Percentiles rank a stretch among this genome's conserved stretches.
These are phyloP conservation scores for Neomonachus schauinslandi DNA, from an alignment of 2,113 vertebrate species.

Conservation along the genomic window DNA sequence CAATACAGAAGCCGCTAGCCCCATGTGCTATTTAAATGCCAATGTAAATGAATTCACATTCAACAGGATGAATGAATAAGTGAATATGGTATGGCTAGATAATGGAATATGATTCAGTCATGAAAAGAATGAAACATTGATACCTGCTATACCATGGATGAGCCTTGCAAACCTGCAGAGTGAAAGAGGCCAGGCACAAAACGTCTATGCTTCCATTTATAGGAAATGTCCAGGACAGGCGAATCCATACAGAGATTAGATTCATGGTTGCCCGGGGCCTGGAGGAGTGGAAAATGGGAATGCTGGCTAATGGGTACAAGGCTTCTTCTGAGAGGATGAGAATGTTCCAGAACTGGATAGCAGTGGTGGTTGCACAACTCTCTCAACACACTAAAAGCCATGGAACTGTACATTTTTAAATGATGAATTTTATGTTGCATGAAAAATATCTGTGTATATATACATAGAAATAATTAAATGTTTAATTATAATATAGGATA, in stretches of 20 bases:
- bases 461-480: neutral
- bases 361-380: neutral
- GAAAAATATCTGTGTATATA: neutral
- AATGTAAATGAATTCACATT: neutral
- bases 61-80: neutral
- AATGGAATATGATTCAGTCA: neutral
- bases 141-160: too few species aligned
- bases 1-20: neutral
- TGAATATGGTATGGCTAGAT: neutral
- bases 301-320: neutral
- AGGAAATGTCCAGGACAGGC: neutral
- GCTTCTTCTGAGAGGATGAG: neutral
- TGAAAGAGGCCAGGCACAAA: neutral
- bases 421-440: neutral
- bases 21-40: neutral
- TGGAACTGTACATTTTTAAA: neutral
- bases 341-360: neutral
- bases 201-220: neutral
- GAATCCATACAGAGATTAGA: neutral
- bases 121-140: neutral
- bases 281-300: neutral
- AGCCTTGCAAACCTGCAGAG: neutral
- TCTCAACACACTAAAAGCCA: neutral
- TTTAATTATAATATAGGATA: neutral
- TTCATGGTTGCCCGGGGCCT: neutral